A percentile compares a stretch with the other conserved stretches of the same genome.
phyloP scores from a whole-genome alignment of 2,113 vertebrate species.

The Neolamprologus falcicula region DNA sequence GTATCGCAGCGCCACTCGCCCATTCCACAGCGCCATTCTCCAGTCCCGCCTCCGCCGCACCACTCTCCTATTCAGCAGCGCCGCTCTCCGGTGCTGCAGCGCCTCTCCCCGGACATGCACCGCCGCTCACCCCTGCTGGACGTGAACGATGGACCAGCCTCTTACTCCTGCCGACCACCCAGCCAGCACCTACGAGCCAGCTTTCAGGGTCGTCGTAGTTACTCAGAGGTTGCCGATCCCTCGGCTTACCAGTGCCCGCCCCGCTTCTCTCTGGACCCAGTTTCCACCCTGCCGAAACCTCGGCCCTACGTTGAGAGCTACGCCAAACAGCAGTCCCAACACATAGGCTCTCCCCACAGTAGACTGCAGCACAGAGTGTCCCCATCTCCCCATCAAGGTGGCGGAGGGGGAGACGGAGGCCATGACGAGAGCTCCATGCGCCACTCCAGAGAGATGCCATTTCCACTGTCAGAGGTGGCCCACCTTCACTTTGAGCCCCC shows the following conservation, averaged over 20 bases:
- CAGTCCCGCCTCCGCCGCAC: constrained; percentile 66
- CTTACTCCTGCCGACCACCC: constrained; percentile 80
- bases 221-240: constrained; percentile 88
- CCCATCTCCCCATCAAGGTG: constrained; percentile 38
- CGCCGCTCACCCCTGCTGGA: constrained; percentile 76
- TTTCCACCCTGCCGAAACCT: constrained; percentile 88
- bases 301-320: constrained; percentile 82
- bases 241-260: constrained; percentile 82
- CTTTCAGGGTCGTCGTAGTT: constrained; percentile 92
- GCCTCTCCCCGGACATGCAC: constrained; percentile 76
- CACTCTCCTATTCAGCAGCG: constrained; percentile 78
- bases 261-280: constrained; percentile 82
- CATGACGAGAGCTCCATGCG: constrained; percentile 62
- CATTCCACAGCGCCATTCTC: constrained; percentile 69
- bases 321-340: constrained; percentile 66
- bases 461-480: constrained; percentile 84
- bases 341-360: constrained; percentile 30
- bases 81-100: constrained; percentile 78
- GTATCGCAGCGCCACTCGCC: constrained; percentile 84
- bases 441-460: constrained; percentile 79
- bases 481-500: constrained; percentile 80
- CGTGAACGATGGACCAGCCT: constrained; percentile 74
- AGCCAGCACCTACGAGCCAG: constrained; percentile 88
- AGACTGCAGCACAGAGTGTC: constrained; percentile 56
- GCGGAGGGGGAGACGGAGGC: constrained; percentile 56